Evolutionary conservation across 2,113 vertebrate genomes (phyloP).

Genomic region (Anolis sagrei): DNA sequence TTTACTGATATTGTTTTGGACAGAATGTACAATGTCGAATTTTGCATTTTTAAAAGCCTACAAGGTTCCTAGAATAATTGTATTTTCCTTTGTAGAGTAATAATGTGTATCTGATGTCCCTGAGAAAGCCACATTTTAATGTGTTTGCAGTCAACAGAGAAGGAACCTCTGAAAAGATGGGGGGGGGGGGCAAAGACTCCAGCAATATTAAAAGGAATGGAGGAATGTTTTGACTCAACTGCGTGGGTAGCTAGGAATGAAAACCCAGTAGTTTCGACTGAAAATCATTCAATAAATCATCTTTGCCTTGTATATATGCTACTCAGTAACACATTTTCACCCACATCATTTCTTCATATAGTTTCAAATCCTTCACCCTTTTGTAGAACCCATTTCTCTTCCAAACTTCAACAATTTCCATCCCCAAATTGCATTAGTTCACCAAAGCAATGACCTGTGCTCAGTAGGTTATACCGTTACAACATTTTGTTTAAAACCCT

Average conservation of each 20-base stretch:
- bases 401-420: neutral
- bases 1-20: neutral
- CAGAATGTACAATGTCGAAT: neutral
- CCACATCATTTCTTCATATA: conserved; percentile 37
- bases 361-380: conserved; percentile 8
- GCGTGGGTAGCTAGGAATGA: conserved; percentile 53
- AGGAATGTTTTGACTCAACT: conserved; percentile 54
- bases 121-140: conserved; percentile 6
- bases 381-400: neutral
- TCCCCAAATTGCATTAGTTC: neutral
- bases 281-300: conserved; percentile 54
- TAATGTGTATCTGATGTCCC: neutral
- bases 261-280: conserved; percentile 38
- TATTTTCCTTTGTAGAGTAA: conserved; percentile 7
- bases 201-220: conserved; percentile 34
- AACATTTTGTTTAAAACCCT: neutral
- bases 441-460: neutral
- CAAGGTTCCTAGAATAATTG: neutral
- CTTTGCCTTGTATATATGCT: conserved; percentile 45
- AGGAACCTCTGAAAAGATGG: conserved; percentile 37
- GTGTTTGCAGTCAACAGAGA: conserved; percentile 36
- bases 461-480: neutral
- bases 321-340: conserved; percentile 52
- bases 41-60: neutral
- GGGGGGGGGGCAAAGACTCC: neutral